phyloP scores from a whole-genome alignment of 2,888 invertebrate genomes.

The Amiota minor region DNA sequence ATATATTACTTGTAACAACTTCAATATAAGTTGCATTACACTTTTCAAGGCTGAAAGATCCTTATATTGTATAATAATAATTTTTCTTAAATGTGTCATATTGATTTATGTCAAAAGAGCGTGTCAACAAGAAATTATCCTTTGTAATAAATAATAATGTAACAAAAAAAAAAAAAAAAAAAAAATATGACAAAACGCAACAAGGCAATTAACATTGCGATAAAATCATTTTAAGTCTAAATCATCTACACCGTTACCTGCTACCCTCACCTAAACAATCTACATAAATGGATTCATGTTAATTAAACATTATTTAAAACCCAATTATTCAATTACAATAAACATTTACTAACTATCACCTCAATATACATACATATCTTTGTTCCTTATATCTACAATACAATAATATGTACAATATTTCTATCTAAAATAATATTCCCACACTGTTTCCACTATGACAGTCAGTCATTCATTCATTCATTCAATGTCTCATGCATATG shows the following conservation, averaged over 20 bases:
- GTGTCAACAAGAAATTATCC: conserved; percentile 9
- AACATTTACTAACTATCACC: conserved; percentile 12
- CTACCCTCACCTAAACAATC: neutral
- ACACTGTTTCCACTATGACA: conserved; percentile 10
- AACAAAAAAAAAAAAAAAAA: no score
- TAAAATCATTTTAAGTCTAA: neutral
- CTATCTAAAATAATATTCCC: conserved; percentile 6
- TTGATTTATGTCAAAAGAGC: conserved; percentile 1
- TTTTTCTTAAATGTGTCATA: no score
- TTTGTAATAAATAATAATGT: no score
- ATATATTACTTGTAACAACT: no score
- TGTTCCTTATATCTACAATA: neutral
- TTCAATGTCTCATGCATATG: conserved; percentile 24
- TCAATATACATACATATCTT: neutral
- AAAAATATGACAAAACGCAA: neutral
- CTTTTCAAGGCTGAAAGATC: no score
- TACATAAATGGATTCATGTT: no score
- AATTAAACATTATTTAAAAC: neutral
- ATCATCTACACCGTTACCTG: neutral
- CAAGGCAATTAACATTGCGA: conserved; percentile 10
- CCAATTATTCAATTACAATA: neutral
- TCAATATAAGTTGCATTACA: no score
- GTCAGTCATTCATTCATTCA: no score
- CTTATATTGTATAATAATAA: no score
- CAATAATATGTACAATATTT: neutral